Evolutionary conservation across 1,140 invertebrate genomes (phyloP).

Genomic region (Colletes latitarsis): DNA sequence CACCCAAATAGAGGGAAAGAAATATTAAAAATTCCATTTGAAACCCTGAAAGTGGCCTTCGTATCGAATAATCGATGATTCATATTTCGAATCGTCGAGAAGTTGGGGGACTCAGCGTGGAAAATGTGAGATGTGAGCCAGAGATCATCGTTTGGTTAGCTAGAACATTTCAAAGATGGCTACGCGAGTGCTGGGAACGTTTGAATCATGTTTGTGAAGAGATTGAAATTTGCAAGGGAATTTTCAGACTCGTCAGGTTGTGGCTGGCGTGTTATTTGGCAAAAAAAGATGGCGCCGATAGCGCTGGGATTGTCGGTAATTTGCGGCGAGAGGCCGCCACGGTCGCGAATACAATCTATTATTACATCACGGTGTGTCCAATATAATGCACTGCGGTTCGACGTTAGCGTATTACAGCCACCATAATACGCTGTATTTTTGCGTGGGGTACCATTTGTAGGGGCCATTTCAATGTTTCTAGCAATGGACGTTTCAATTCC

Average conservation of each 20-base stretch:
- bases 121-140: too few relatives aligned
- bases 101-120: too few relatives aligned
- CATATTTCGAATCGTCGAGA: too few relatives aligned
- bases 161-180: too few relatives aligned
- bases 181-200: too few relatives aligned
- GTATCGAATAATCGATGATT: too few relatives aligned
- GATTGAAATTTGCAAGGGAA: too few relatives aligned
- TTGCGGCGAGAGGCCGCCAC: slow-evolving; percentile 59
- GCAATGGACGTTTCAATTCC: neutral
- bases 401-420: slow-evolving; percentile 1
- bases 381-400: slow-evolving; percentile 16
- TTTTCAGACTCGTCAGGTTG: neutral
- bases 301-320: slow-evolving; percentile 67
- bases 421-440: neutral
- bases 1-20: too few relatives aligned
- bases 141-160: too few relatives aligned
- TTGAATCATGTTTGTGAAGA: too few relatives aligned
- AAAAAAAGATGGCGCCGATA: slow-evolving; percentile 69
- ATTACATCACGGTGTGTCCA: slow-evolving; percentile 63
- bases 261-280: slow-evolving; percentile 66
- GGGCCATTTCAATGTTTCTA: neutral
- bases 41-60: too few relatives aligned
- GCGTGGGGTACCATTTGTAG: neutral
- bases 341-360: slow-evolving; percentile 67
- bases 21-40: too few relatives aligned